Percentiles rank a stretch among this genome's conserved stretches.
Conservation (phyloP, 2,888 invertebrate genomes). For the Zeuzera pyrina region DNA sequence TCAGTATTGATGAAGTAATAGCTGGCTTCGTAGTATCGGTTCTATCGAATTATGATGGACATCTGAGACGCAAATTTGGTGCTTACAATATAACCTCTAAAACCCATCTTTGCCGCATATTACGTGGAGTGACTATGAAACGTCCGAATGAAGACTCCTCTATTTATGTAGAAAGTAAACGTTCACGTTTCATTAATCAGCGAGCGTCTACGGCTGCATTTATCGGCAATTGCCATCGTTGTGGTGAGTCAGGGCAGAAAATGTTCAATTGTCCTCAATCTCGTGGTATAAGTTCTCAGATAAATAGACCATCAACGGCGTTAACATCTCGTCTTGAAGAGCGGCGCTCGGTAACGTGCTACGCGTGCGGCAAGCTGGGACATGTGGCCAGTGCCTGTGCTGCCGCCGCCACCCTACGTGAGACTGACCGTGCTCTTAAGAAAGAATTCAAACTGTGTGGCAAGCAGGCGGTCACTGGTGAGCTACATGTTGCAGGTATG, state of each 20-base stretch:
- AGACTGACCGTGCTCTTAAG: background rate
- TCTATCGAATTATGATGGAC: background rate
- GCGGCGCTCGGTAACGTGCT: no score
- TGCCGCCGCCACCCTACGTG: background rate
- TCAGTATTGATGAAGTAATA: background rate
- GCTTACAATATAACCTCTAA: background rate
- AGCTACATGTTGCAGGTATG: constrained; percentile 2
- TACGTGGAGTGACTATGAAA: constrained; percentile 1
- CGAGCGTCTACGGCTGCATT: background rate
- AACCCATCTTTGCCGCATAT: constrained; percentile 1
- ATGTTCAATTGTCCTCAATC: background rate
- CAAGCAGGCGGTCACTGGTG: background rate
- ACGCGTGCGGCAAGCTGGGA: constrained; percentile 2
- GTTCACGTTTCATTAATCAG: no score
- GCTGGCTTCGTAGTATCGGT: constrained; percentile 2
- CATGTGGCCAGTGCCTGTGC: background rate
- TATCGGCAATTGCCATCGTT: constrained; percentile 1
- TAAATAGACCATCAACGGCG: background rate
- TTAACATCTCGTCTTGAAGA: no score
- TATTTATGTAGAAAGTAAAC: background rate
- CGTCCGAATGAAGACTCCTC: background rate
- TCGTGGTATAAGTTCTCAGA: background rate
- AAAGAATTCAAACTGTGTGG: constrained; percentile 7
- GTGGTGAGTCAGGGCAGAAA: constrained; percentile 1
- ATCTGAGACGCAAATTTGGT: constrained; percentile 1